phyloP scores from a whole-genome alignment of 2,888 invertebrate species.

The Clusia tigrina region DNA sequence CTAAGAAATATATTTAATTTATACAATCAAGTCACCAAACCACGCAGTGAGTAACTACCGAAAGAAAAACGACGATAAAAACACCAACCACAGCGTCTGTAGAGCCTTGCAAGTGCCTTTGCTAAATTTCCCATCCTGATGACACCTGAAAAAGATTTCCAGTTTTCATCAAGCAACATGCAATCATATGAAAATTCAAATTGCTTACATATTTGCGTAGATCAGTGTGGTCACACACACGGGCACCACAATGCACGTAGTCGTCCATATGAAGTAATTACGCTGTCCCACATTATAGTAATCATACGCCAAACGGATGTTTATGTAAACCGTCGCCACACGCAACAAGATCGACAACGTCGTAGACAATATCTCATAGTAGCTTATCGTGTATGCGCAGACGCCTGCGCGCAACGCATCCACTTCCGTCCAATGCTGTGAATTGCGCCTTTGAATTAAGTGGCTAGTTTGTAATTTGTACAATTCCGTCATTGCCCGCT shows the following conservation, averaged over 20 bases:
- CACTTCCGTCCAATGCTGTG: conserved; percentile 26
- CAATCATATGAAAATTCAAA: neutral
- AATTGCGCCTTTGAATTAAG: conserved; percentile 13
- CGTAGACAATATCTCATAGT: conserved; percentile 46
- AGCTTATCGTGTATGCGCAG: conserved; percentile 29
- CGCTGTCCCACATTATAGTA: conserved; percentile 46
- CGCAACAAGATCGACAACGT: conserved; percentile 49
- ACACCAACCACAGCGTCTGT: conserved; percentile 41
- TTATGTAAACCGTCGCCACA: conserved; percentile 45
- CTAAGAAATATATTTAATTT: conserved; percentile 27
- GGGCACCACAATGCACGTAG: conserved; percentile 49
- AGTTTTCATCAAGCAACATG: too few relatives aligned
- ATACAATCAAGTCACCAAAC: neutral
- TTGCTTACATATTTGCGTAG: conserved; percentile 52
- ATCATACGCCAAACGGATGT: conserved; percentile 46
- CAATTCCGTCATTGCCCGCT: conserved; percentile 8
- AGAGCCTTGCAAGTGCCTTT: conserved; percentile 37
- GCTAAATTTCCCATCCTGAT: conserved; percentile 46
- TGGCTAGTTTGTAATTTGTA: conserved; percentile 12
- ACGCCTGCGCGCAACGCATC: conserved; percentile 27
- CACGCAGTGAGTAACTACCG: conserved; percentile 36
- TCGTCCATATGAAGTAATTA: conserved; percentile 52
- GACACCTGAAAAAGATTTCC: conserved; percentile 44
- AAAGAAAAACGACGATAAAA: conserved; percentile 50
- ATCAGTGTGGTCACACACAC: conserved; percentile 51